Base-by-base conservation (phyloP, 1,140 invertebrate genomes). In the Hycleus cichorii region DNA sequence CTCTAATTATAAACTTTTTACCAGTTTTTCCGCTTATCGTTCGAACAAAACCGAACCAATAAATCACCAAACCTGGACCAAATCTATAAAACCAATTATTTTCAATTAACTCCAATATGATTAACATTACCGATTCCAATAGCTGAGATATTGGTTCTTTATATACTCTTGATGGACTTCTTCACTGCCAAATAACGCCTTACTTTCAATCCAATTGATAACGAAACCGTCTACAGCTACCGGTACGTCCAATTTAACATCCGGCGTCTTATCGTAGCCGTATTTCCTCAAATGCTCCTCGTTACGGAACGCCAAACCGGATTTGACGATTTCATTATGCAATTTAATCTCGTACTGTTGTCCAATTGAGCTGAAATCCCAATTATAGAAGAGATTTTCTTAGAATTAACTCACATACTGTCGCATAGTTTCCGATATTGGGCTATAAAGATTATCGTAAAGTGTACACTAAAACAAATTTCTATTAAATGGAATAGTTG, bases 171-270 rank as follows among this genome's bases (percentile, higher is more conserved):
- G 81, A 76, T 97, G 93, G 55, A 85, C 83, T 61, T 87, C 82
- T 57, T 83, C 78, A 76, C 93, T 90, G 3, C 91, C 94, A 80
- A 97, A 97, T 39, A 90, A 82, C 7, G 93, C 94, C 78, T 97
- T 97, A 61, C 93, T 95, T 77, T 97, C 95, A 59, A 97, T 93
- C 95, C 94, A 97, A 74, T 95, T 94, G 0, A 97, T 82, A 18
- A 96, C 82, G 69, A 86, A 83, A 4, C 89, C 90, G 76, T 91
- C 86, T 26, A 93, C 82, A 38, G 89, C 88, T 57, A 96, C 87
- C 2, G 94, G 94, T 26, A 95, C 78, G 70, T 93, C 89, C 46
- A 97, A 76, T 76, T 94, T 95, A 25, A 94, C 81, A 75, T 97
- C 95, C 6, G 94, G 94, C 8, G 95, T 97, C 78, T 97, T 97